These are phyloP conservation scores for Coccyzus lansbergi DNA, from an alignment of 2,797 vertebrate species.

Conservation along the genomic window DNA sequence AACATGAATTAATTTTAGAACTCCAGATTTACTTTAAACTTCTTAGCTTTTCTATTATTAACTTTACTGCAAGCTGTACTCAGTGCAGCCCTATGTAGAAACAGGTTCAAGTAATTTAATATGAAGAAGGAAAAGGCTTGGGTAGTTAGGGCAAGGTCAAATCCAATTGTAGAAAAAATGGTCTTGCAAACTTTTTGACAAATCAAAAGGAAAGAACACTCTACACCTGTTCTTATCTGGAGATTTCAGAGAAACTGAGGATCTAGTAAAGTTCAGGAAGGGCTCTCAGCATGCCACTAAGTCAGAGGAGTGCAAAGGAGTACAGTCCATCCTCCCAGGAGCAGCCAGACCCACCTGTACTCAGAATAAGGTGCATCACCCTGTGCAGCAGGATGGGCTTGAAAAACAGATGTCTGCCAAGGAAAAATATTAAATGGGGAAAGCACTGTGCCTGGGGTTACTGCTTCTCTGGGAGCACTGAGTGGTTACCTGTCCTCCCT, in stretches of 20 bases:
- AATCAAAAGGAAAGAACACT: not conserved
- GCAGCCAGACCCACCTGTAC: not conserved
- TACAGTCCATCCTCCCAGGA: not conserved
- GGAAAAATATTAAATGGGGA: not conserved
- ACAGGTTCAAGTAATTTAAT: slow-evolving; percentile 4
- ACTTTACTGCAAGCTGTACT: not conserved
- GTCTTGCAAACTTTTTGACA: not conserved
- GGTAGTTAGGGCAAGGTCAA: not conserved
- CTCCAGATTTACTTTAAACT: slow-evolving; percentile 29
- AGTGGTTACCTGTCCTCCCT: accelerated
- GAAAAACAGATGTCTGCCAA: not conserved
- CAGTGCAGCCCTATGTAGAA: not conserved
- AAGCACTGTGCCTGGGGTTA: not conserved
- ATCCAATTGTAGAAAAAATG: not conserved
- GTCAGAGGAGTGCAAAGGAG: not conserved
- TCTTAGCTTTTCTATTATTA: slow-evolving; percentile 49
- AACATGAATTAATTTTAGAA: slow-evolving; percentile 36
- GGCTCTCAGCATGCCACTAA: accelerated
- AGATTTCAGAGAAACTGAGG: not conserved
- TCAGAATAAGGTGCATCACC: not conserved
- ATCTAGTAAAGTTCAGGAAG: not conserved
- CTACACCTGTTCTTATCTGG: not conserved
- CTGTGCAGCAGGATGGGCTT: not conserved
- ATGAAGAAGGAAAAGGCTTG: slow-evolving; percentile 10
- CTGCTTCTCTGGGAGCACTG: not conserved